Evolutionary conservation across 2,888 invertebrate genomes (phyloP).

Genomic region (Eupithecia subfuscata): DNA sequence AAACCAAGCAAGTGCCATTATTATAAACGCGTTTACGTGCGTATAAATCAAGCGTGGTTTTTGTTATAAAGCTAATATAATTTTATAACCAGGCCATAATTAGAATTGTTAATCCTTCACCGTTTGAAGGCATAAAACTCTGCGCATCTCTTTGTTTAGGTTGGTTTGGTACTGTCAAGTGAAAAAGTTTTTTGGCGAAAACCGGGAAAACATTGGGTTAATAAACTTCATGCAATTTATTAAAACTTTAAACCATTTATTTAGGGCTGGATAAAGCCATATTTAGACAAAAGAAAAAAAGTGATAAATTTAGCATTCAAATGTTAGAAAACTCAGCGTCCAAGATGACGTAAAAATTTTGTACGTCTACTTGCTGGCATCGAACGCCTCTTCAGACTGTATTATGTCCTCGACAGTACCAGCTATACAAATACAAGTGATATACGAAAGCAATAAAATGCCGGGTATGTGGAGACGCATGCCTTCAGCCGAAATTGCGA

Average conservation of each 20-base stretch:
- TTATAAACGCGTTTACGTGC: conserved; percentile 1
- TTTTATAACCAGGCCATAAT: conserved; percentile 27
- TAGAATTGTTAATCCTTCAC: conserved; percentile 28
- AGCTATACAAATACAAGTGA: conserved; percentile 53
- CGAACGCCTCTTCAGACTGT: neutral
- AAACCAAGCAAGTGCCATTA: neutral
- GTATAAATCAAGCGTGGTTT: conserved; percentile 17
- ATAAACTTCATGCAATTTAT: too few relatives aligned
- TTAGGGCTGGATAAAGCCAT: neutral
- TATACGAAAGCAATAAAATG: conserved; percentile 72
- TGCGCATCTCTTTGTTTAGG: conserved; percentile 19
- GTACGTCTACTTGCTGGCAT: conserved; percentile 5
- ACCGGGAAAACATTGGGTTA: neutral
- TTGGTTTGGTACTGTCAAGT: conserved; percentile 17
- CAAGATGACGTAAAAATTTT: too few relatives aligned
- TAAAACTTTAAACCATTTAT: too few relatives aligned
- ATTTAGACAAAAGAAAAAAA: neutral
- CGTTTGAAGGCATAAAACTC: conserved; percentile 29
- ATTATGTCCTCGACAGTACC: conserved; percentile 24
- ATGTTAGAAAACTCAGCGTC: neutral
- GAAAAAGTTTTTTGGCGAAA: neutral
- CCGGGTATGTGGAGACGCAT: conserved; percentile 58
- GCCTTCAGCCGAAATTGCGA: conserved; percentile 64
- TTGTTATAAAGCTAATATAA: conserved; percentile 20
- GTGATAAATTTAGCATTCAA: neutral